phyloP scores from a whole-genome alignment of 2,888 invertebrate species.

The Linhomoeus sp. region DNA sequence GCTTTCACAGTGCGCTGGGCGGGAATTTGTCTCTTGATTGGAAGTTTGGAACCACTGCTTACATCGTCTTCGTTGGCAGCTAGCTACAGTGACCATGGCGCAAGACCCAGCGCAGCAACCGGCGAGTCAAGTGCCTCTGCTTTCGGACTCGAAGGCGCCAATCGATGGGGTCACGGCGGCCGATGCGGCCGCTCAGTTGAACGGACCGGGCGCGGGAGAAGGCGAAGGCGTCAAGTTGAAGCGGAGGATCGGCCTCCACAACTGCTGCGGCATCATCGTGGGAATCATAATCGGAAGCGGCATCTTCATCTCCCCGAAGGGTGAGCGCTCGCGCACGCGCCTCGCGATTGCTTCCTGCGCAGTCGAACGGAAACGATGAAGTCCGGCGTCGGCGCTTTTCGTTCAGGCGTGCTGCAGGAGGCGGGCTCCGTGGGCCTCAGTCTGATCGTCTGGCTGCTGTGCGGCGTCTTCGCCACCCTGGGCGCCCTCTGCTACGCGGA shows the following conservation, averaged over 20 bases:
- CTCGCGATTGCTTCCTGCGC: not conserved
- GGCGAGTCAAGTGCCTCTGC: too few relatives aligned
- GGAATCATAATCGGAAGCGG: conserved; percentile 52
- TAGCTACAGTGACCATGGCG: too few relatives aligned
- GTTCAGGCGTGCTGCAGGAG: conserved; percentile 58
- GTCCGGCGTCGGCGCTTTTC: conserved; percentile 28
- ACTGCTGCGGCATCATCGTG: conserved; percentile 35
- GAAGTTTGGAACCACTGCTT: too few relatives aligned
- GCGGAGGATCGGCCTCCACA: conserved; percentile 31
- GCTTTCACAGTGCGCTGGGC: too few relatives aligned
- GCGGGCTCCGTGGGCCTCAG: conserved; percentile 74
- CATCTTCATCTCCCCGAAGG: conserved; percentile 82
- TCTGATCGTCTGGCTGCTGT: conserved; percentile 66
- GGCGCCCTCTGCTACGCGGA: conserved; percentile 93
- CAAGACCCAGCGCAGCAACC: too few relatives aligned
- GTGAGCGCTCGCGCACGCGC: conserved; percentile 4
- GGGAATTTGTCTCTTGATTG: too few relatives aligned
- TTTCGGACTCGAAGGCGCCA: too few relatives aligned
- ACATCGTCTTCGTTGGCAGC: too few relatives aligned
- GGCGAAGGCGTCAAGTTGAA: conserved; percentile 19
- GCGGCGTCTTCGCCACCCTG: conserved; percentile 67
- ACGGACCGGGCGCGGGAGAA: too few relatives aligned
- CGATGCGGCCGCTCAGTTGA: too few relatives aligned
- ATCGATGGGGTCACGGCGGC: too few relatives aligned
- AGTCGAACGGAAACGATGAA: not conserved